These are phyloP conservation scores for Danio rerio DNA, from an alignment of 2,113 vertebrate genomes.

Conservation along the genomic window DNA sequence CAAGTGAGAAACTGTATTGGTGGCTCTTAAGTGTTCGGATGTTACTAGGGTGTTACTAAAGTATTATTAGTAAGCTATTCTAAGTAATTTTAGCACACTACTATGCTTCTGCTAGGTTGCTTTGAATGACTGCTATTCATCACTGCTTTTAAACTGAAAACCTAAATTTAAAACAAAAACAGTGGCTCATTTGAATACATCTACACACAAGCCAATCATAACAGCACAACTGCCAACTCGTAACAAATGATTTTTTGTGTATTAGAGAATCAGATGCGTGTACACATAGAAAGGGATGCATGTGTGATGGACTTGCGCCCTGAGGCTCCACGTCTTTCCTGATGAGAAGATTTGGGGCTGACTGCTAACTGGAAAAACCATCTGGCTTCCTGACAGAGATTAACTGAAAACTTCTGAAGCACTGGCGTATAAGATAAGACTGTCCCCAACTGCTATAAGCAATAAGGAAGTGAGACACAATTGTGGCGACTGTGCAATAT, in stretches of 20 bases:
- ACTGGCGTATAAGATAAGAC: background rate
- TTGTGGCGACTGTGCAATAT: background rate
- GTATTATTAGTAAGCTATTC: too few species aligned
- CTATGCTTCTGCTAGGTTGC: background rate
- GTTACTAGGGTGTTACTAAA: too few species aligned
- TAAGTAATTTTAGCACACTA: too few species aligned
- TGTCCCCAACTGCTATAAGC: background rate
- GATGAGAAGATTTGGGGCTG: background rate
- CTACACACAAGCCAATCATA: background rate
- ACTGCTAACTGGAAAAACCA: constrained; percentile 28
- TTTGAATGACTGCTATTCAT: background rate
- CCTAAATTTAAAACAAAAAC: background rate
- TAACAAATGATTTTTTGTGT: background rate
- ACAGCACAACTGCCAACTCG: background rate
- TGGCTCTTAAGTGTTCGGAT: too few species aligned
- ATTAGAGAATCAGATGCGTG: constrained; percentile 2
- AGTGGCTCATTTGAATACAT: background rate
- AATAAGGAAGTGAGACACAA: background rate
- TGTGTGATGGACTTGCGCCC: background rate
- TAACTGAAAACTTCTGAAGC: constrained; percentile 32
- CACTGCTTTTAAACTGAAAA: background rate
- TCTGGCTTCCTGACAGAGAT: constrained; percentile 24
- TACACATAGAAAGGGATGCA: background rate
- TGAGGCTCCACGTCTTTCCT: background rate
- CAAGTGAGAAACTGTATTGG: too few species aligned